phyloP scores from a whole-genome alignment of 2,113 vertebrate genomes.

The Phasianus colchicus region DNA sequence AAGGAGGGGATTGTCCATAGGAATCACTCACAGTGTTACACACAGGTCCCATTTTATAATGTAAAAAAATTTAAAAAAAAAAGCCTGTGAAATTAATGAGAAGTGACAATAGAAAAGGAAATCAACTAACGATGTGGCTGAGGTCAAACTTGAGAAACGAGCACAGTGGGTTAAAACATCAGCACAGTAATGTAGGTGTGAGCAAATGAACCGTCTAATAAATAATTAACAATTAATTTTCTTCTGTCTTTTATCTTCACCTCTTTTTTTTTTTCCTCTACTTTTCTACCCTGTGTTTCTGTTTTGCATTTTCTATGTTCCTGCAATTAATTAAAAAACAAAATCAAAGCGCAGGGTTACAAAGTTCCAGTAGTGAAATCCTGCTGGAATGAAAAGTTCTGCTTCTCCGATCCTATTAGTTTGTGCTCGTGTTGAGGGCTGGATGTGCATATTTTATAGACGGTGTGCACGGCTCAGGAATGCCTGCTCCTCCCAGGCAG shows the following conservation, averaged over 20 bases:
- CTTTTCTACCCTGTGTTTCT: conserved; percentile 47
- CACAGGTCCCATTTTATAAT: neutral
- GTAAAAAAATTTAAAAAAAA: neutral
- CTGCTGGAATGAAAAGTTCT: conserved; percentile 58
- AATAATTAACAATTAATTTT: conserved; percentile 79
- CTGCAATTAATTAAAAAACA: conserved; percentile 74
- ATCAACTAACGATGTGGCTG: conserved; percentile 9
- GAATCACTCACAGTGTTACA: neutral
- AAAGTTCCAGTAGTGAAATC: conserved; percentile 61
- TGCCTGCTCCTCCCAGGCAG: conserved; percentile 10
- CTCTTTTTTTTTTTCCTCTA: neutral
- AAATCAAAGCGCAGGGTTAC: conserved; percentile 69
- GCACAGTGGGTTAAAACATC: conserved; percentile 68
- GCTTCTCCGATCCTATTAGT: conserved; percentile 28
- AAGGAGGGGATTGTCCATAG: neutral
- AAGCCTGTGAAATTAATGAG: conserved; percentile 63
- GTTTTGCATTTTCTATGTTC: conserved; percentile 65
- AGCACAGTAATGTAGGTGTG: conserved; percentile 66
- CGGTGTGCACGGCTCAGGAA: neutral
- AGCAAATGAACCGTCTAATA: conserved; percentile 76
- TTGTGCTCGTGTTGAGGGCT: conserved; percentile 23
- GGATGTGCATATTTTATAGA: conserved; percentile 68
- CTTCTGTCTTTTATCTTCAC: conserved; percentile 72
- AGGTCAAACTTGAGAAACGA: conserved; percentile 54
- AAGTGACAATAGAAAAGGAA: conserved; percentile 60